Conservation (phyloP, 2,888 invertebrate genomes). For the Drosophila atroscutellata region DNA sequence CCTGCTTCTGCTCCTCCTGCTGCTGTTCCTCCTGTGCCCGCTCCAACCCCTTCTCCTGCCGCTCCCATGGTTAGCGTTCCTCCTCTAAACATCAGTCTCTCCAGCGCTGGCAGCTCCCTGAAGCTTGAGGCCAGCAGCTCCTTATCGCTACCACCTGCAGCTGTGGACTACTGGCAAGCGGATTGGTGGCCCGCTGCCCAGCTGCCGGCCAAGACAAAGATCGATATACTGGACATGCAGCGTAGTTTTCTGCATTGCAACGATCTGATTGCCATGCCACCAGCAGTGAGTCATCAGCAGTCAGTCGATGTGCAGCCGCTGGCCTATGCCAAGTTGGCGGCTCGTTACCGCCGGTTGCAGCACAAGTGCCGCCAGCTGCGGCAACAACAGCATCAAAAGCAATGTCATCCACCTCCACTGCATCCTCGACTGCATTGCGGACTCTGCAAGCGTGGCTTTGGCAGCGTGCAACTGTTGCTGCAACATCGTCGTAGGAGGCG, state of each 20-base stretch:
- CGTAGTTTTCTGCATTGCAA: slow-evolving; percentile 72
- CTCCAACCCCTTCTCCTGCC: neutral
- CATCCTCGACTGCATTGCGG: slow-evolving; percentile 44
- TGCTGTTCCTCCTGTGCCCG: slow-evolving; percentile 56
- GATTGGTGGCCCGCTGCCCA: slow-evolving; percentile 56
- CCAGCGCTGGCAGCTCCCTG: slow-evolving; percentile 23
- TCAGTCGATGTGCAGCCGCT: slow-evolving; percentile 18
- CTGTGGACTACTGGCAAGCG: slow-evolving; percentile 61
- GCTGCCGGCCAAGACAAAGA: slow-evolving; percentile 60
- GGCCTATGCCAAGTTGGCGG: slow-evolving; percentile 59
- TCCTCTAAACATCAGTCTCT: slow-evolving; percentile 39
- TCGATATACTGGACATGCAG: slow-evolving; percentile 75
- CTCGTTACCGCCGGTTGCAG: slow-evolving; percentile 57
- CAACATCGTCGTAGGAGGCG: slow-evolving; percentile 60
- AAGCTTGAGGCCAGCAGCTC: slow-evolving; percentile 52
- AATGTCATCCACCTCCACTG: neutral
- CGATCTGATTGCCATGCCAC: slow-evolving; percentile 47
- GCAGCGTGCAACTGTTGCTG: slow-evolving; percentile 51
- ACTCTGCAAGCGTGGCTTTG: slow-evolving; percentile 45
- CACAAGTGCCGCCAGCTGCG: slow-evolving; percentile 57
- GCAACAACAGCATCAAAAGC: neutral
- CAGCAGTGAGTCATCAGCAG: slow-evolving; percentile 1
- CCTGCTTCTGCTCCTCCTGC: slow-evolving; percentile 63
- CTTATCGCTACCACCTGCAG: slow-evolving; percentile 3
- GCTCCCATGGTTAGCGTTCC: slow-evolving; percentile 81